Conservation (phyloP, 2,888 invertebrate species). For the Diplazon laetatorius region DNA sequence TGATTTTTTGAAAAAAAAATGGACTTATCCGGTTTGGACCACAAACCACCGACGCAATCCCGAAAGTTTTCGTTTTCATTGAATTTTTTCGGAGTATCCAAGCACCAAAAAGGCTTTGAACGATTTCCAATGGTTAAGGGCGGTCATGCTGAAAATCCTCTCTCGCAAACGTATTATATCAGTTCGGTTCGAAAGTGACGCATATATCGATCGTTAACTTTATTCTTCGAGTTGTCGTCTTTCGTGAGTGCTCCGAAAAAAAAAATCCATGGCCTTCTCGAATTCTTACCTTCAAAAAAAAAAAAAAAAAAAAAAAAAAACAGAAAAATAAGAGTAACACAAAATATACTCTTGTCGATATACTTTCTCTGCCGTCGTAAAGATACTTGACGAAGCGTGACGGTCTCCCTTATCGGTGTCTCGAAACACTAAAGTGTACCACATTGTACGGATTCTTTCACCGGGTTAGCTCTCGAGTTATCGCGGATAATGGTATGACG, state of each 20-base stretch:
- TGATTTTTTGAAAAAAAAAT: too few species aligned
- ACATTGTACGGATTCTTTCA: constrained; percentile 31
- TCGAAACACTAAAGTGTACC: constrained; percentile 47
- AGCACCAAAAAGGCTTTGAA: too few species aligned
- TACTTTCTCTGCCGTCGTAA: constrained; percentile 22
- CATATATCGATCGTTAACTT: constrained; percentile 24
- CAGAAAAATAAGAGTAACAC: not conserved
- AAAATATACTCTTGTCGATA: not conserved
- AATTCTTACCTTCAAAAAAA: not conserved
- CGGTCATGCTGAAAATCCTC: too few species aligned
- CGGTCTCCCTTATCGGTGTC: constrained; percentile 39
- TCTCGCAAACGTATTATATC: not conserved
- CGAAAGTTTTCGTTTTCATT: too few species aligned
- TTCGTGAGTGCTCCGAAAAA: constrained; percentile 10
- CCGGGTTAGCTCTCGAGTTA: not conserved
- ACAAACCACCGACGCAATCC: too few species aligned
- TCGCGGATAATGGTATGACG: not conserved
- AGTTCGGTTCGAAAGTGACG: constrained; percentile 7
- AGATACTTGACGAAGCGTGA: constrained; percentile 50
- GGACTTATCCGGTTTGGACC: too few species aligned
- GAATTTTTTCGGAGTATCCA: too few species aligned
- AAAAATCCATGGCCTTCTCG: not conserved
- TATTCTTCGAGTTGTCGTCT: not conserved
- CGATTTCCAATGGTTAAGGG: too few species aligned
- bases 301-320: not conserved